Evolutionary conservation across 2,888 invertebrate species (phyloP).

Genomic region (Tetheella fluctuosa): DNA sequence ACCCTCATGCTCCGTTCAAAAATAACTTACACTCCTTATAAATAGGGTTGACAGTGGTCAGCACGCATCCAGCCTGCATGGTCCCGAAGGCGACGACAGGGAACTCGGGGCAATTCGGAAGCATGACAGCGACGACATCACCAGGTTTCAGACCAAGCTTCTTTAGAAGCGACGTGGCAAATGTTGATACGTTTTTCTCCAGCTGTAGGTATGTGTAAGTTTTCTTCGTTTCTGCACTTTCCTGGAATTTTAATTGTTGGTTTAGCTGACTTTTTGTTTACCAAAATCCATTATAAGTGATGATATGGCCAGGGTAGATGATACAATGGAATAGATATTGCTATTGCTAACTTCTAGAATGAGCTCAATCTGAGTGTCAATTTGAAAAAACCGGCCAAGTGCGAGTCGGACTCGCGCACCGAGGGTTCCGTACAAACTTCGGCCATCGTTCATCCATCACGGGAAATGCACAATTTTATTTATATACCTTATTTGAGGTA

Average conservation of each 20-base stretch:
- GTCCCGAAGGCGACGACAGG: constrained; percentile 86
- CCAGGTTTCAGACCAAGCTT: constrained; percentile 86
- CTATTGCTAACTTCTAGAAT: too few species aligned
- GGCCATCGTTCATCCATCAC: too few species aligned
- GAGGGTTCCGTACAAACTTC: too few species aligned
- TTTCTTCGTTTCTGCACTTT: constrained; percentile 74
- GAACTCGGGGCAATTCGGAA: constrained; percentile 91
- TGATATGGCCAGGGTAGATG: too few species aligned
- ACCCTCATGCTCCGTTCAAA: too few species aligned
- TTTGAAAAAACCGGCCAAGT: too few species aligned
- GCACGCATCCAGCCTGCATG: constrained; percentile 87
- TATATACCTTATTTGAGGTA: too few species aligned
- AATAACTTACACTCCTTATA: constrained; percentile 85
- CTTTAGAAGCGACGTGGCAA: constrained; percentile 86
- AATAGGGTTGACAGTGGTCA: constrained; percentile 90
- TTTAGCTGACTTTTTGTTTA: neutral
- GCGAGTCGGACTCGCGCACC: too few species aligned
- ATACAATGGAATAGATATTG: too few species aligned
- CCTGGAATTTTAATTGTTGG: constrained; percentile 50
- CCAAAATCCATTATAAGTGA: too few species aligned
- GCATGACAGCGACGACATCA: constrained; percentile 87
- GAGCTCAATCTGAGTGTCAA: too few species aligned
- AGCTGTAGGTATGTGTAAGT: constrained; percentile 74
- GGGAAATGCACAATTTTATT: too few species aligned
- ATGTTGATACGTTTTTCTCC: constrained; percentile 82